Conservation (phyloP, 2,797 vertebrate species). For the Synaphobranchus kaupii region DNA sequence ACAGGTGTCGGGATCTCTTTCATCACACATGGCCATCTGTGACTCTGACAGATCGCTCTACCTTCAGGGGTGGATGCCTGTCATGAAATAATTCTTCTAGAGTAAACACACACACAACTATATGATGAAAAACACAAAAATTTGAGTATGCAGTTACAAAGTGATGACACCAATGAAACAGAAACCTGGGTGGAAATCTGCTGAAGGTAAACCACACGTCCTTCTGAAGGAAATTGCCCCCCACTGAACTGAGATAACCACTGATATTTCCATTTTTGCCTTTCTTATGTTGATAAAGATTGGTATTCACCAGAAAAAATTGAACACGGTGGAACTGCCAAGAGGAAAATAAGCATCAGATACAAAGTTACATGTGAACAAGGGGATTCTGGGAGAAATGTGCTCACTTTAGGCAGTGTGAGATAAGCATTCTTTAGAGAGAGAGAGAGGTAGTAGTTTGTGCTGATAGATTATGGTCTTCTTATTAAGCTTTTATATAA, state of each 20-base stretch:
- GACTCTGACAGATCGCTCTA: neutral
- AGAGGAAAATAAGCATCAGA: neutral
- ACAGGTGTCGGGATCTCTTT: slow-evolving; percentile 1
- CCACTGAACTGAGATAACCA: neutral
- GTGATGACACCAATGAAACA: neutral
- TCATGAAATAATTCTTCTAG: neutral
- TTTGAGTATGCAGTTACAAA: neutral
- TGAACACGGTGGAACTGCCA: neutral
- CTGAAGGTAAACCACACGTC: neutral
- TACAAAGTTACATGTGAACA: slow-evolving; percentile 20
- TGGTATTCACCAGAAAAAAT: neutral
- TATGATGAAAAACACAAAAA: neutral
- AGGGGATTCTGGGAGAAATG: neutral
- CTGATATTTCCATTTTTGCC: neutral
- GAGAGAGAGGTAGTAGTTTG: slow-evolving; percentile 21
- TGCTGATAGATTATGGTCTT: neutral
- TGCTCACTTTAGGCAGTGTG: neutral
- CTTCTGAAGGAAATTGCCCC: neutral
- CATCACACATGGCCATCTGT: neutral
- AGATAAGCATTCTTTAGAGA: neutral
- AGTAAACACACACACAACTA: neutral
- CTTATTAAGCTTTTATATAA: slow-evolving; percentile 3
- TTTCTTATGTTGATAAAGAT: neutral
- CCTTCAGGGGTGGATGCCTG: neutral
- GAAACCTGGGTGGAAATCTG: neutral